Percentiles rank a stretch among this genome's conserved stretches.
These are phyloP conservation scores for Mercenaria mercenaria DNA, from an alignment of 1,140 invertebrate genomes.

Conservation along the genomic window DNA sequence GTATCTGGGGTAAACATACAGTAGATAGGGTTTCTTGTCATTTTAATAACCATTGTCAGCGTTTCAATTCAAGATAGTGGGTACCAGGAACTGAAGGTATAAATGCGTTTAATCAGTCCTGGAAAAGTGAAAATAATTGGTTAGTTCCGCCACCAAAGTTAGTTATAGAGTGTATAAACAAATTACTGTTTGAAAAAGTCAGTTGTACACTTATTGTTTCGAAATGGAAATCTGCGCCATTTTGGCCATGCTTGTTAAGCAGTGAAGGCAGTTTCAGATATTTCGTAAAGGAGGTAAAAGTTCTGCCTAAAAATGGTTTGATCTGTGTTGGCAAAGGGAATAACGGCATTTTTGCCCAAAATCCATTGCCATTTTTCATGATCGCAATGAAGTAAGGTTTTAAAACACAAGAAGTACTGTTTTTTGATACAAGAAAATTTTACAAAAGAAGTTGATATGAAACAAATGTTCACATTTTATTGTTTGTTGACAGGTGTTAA, in stretches of 20 bases:
- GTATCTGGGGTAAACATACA: conserved; percentile 47
- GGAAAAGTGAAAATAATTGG: conserved; percentile 60
- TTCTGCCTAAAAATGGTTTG: not conserved
- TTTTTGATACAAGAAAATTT: too few species aligned
- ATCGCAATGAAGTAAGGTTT: not conserved
- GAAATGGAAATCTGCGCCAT: conserved; percentile 49
- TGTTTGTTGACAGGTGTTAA: conserved; percentile 30
- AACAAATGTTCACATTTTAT: not conserved
- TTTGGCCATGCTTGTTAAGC: conserved; percentile 21
- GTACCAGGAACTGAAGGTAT: conserved; percentile 40
- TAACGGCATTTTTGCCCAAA: conserved; percentile 38
- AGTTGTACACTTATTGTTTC: conserved; percentile 32
- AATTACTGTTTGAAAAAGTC: conserved; percentile 8
- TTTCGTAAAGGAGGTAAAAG: not conserved
- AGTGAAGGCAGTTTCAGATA: not conserved
- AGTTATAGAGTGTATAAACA: conserved; percentile 29
- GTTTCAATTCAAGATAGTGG: conserved; percentile 60
- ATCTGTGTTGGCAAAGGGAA: not conserved
- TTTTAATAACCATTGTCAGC: conserved; percentile 52
- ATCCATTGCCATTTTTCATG: conserved; percentile 10
- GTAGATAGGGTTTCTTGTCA: conserved; percentile 57
- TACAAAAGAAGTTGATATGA: too few species aligned
- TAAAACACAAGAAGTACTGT: too few species aligned
- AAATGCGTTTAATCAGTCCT: conserved; percentile 31
- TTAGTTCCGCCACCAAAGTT: conserved; percentile 61